Base-by-base conservation (phyloP, 2,113 vertebrate species). In the Rhinichthys klamathensis region DNA sequence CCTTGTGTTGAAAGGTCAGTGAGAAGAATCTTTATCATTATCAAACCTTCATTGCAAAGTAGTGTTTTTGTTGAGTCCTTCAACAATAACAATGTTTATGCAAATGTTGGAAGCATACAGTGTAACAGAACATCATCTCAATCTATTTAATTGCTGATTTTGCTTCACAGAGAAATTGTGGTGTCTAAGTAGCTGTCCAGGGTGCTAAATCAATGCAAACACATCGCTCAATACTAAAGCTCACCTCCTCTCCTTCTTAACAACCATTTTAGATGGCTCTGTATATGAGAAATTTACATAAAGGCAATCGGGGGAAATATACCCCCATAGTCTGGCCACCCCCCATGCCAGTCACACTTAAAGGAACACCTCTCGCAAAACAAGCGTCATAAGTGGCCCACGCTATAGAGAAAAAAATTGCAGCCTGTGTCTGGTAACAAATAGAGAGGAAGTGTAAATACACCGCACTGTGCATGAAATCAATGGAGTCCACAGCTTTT, bases 341-440 rank as follows among this genome's bases (percentile, higher is more conserved):
- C 30, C 86, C 49, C 58, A 81, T 70, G 56, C 54, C 75, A 88
- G 75, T 58, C 63, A 32, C 75, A 77, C 75, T 86, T 87, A 90
- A 91, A 27, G 13, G 54, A 86, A 83, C 81, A 63, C 76, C 77
- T 91, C 46, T 32, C 76, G 72, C 67, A 89, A 74, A 88, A 73
- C 80, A 86, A 90, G 74, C 82, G 83, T 89, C 87, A 87, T 89
- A 90, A 92, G 87, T 88, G 86, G 81, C 84, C 82, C 88, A 76
- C 79, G 87, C 88, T 87, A n/a, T n/a, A 87, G 80, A 84, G 80
- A 88, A 92, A 90, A 93, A 91, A 93, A 92, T 91, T 70, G 85
- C 84, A 88, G 82, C 83, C 69, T 93, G 89, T 93, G 86, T 76
- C 46, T 23, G 84, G 65, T 90, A 86, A 90, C 85, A 89, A 89